phyloP scores from a whole-genome alignment of 2,797 vertebrate genomes.

The Urosaurus nigricauda region DNA sequence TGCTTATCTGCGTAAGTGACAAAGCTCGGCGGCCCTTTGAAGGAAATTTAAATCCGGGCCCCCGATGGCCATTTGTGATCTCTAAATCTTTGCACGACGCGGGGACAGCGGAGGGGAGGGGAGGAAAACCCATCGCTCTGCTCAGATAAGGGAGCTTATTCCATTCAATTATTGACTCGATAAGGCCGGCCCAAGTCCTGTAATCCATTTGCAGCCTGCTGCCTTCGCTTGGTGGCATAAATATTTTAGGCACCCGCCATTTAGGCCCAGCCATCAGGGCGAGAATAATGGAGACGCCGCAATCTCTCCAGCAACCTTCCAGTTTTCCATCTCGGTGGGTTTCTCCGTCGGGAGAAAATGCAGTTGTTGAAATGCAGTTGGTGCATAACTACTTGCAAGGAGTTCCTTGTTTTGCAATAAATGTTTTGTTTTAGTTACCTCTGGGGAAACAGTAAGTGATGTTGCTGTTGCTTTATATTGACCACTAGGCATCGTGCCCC shows the following conservation, averaged over 20 bases:
- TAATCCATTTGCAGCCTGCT: conserved; percentile 26
- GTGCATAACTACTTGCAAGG: too few relatives aligned
- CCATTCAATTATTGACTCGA: conserved; percentile 55
- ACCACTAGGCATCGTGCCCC: too few relatives aligned
- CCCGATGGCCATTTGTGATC: neutral
- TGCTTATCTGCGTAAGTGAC: rapidly evolving
- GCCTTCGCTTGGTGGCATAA: neutral
- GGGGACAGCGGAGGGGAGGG: conserved; percentile 21
- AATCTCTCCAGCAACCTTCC: too few relatives aligned
- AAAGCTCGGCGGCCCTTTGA: neutral
- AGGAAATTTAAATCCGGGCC: neutral
- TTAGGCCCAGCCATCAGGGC: neutral
- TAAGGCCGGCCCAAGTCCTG: conserved; percentile 52
- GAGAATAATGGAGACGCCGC: conserved; percentile 9
- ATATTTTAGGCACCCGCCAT: rapidly evolving
- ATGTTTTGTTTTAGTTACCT: too few relatives aligned
- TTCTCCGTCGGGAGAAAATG: neutral
- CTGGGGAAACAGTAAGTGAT: too few relatives aligned
- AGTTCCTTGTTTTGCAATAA: too few relatives aligned
- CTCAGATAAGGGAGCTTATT: conserved; percentile 68
- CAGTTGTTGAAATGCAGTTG: neutral
- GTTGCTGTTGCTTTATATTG: too few relatives aligned
- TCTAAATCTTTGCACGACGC: conserved; percentile 53
- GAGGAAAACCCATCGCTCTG: too few relatives aligned
- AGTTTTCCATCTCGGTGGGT: neutral